A percentile compares a stretch with the other conserved stretches of the same genome.
These are phyloP conservation scores for Turritopsis rubra DNA, from an alignment of 30 jellyfish, hydroid and myxozoan genomes.

Conservation along the genomic window DNA sequence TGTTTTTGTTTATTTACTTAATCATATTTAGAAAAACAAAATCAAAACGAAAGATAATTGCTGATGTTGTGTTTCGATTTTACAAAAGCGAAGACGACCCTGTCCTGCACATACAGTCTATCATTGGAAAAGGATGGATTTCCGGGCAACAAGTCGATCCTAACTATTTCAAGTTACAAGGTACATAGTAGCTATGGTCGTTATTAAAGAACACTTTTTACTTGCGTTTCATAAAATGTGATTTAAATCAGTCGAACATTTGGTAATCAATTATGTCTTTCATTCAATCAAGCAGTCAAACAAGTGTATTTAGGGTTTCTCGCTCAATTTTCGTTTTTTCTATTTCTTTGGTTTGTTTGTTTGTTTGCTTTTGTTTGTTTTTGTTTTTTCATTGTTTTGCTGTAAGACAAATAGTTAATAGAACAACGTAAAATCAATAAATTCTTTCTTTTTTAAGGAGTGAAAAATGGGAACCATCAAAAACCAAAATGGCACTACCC, in stretches of 20 bases:
- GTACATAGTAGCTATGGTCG: too few species aligned
- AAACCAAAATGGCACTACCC: conserved; percentile 68
- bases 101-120: conserved; percentile 54
- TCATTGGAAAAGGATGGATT: conserved; percentile 80
- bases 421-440: too few species aligned
- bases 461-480: conserved; percentile 45
- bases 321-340: not conserved
- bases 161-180: conserved; percentile 48
- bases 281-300: too few species aligned
- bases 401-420: too few species aligned
- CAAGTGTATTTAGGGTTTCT: not conserved
- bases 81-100: conserved; percentile 75
- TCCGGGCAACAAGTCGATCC: conserved; percentile 62
- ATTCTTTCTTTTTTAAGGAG: conserved; percentile 33
- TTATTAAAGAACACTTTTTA: too few species aligned
- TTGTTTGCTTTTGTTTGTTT: not conserved
- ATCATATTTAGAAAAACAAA: not conserved
- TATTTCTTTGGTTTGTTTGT: not conserved
- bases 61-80: conserved; percentile 50
- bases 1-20: not conserved
- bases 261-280: too few species aligned
- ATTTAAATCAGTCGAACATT: too few species aligned
- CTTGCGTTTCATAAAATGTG: not conserved
- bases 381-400: too few species aligned
- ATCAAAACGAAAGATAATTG: conserved; percentile 30